phyloP scores from a whole-genome alignment of 2,797 vertebrate genomes.

The Gymnodraco acuticeps region DNA sequence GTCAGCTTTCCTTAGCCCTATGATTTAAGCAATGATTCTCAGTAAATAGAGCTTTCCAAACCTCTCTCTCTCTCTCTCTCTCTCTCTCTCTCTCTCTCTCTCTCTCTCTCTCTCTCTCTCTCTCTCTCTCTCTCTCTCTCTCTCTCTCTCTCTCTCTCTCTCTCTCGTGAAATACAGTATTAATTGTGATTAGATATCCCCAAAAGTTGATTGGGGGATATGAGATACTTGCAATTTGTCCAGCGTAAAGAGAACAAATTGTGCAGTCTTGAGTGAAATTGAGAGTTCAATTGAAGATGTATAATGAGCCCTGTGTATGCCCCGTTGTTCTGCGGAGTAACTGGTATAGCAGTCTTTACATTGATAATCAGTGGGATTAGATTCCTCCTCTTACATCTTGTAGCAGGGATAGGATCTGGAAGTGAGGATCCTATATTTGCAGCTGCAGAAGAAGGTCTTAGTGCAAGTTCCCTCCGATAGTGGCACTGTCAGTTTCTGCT shows the following conservation, averaged over 20 bases:
- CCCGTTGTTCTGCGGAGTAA: conserved; percentile 37
- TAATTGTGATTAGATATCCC: conserved; percentile 6
- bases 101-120: too few relatives aligned
- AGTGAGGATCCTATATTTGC: conserved; percentile 41
- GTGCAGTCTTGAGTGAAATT: conserved; percentile 27
- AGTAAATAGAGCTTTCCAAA: conserved; percentile 54
- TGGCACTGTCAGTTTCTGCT: conserved; percentile 36
- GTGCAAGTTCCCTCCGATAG: conserved; percentile 16
- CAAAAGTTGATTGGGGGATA: conserved; percentile 4
- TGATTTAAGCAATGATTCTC: conserved; percentile 51
- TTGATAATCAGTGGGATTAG: conserved; percentile 67
- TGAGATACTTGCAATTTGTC: conserved; percentile 41
- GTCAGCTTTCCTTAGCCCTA: conserved; percentile 41
- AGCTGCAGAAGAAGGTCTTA: conserved; percentile 25
- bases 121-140: too few relatives aligned
- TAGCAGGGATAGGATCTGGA: conserved; percentile 37
- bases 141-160: conserved; percentile 1
- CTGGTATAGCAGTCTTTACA: conserved; percentile 40
- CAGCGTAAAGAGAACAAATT: conserved; percentile 53
- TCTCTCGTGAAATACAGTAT: conserved; percentile 22
- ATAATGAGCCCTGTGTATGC: conserved; percentile 48
- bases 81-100: too few relatives aligned
- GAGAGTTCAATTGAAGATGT: conserved; percentile 39
- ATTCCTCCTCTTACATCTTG: conserved; percentile 44
- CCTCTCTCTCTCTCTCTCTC: not conserved